phyloP scores from a whole-genome alignment of 2,888 invertebrate genomes.

The Eilema sororculum region DNA sequence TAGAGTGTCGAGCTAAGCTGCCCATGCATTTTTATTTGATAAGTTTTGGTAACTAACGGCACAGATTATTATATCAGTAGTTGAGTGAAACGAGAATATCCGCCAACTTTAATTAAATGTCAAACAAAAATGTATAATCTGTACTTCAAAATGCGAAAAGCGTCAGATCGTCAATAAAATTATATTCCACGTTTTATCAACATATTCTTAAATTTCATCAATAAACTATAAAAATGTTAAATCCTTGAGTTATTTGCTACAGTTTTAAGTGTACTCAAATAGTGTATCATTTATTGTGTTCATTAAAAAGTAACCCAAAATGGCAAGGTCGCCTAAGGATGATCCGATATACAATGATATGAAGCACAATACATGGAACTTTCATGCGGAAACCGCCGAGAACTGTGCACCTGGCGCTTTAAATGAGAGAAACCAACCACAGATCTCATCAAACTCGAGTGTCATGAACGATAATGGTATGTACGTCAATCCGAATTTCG shows the following conservation, averaged over 20 bases:
- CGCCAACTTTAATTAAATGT: conserved; percentile 30
- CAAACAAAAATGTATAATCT: conserved; percentile 43
- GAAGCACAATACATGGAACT: conserved; percentile 82
- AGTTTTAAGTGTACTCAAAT: conserved; percentile 49
- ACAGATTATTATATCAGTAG: no score
- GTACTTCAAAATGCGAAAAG: conserved; percentile 57
- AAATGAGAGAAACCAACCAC: conserved; percentile 72
- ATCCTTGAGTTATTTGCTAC: conserved; percentile 66
- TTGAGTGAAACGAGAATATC: conserved; percentile 28
- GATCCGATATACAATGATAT: conserved; percentile 81
- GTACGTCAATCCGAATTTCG: conserved; percentile 71
- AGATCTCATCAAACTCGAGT: conserved; percentile 64
- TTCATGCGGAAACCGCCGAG: conserved; percentile 74
- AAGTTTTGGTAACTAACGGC: no score
- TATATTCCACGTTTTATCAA: conserved; percentile 72
- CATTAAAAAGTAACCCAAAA: conserved; percentile 73
- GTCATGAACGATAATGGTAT: conserved; percentile 74
- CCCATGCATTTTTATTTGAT: no score
- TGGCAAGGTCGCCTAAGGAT: conserved; percentile 86
- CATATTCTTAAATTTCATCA: conserved; percentile 58
- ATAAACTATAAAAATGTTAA: conserved; percentile 71
- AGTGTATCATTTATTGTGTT: conserved; percentile 61
- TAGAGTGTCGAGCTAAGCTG: no score
- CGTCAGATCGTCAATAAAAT: conserved; percentile 77
- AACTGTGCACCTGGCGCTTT: conserved; percentile 72